Percentiles rank a stretch among this genome's conserved stretches.
phyloP scores from a whole-genome alignment of 2,113 vertebrate genomes.

The Oostethus manadensis region DNA sequence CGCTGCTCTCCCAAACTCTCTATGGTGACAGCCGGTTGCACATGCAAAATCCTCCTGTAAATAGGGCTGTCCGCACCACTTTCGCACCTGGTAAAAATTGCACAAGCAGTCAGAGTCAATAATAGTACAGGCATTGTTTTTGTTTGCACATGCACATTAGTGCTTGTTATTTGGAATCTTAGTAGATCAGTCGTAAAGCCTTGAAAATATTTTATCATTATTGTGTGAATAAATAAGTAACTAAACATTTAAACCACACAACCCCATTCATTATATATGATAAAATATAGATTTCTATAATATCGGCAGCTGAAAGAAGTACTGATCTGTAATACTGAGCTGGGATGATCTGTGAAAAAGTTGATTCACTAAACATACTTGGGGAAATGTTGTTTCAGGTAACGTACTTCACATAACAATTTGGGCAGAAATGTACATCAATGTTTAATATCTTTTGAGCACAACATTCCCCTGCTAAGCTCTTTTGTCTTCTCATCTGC shows the following conservation, averaged over 20 bases:
- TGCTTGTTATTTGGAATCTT: no score
- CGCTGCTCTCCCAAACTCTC: no score
- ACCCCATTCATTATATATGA: not conserved
- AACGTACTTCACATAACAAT: slow-evolving; percentile 18
- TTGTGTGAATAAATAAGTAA: not conserved
- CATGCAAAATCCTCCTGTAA: no score
- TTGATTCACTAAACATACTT: not conserved
- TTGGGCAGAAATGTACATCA: slow-evolving; percentile 24
- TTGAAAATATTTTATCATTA: not conserved
- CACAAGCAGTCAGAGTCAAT: no score
- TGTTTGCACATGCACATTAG: no score
- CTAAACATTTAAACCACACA: not conserved
- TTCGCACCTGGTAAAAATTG: no score
- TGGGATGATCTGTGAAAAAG: not conserved
- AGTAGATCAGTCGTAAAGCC: no score
- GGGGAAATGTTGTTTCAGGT: slow-evolving; percentile 5
- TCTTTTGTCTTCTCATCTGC: slow-evolving; percentile 22
- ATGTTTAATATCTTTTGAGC: slow-evolving; percentile 30
- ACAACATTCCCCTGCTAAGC: slow-evolving; percentile 31
- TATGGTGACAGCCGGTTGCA: no score
- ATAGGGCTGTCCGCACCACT: no score
- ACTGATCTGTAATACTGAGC: slow-evolving; percentile 9
- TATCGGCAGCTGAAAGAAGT: not conserved
- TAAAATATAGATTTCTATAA: slow-evolving; percentile 5
- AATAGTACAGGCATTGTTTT: no score